phyloP scores from a whole-genome alignment of 2,888 invertebrate genomes.

The Nycteola revayana region DNA sequence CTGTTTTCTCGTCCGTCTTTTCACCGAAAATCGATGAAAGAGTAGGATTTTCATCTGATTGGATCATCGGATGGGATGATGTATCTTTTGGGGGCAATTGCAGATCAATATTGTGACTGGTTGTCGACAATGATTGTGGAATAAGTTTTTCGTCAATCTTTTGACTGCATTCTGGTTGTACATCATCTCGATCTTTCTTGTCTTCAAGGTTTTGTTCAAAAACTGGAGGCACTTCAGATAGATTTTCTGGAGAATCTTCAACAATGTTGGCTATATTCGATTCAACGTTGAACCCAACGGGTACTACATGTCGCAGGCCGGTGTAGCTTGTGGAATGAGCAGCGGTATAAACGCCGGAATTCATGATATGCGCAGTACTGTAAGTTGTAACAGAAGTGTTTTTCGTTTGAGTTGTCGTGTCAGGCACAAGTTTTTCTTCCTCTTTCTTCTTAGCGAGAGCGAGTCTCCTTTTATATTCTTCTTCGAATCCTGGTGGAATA shows the following conservation, averaged over 20 bases:
- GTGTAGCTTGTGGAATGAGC: constrained; percentile 2
- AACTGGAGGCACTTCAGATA: constrained; percentile 6
- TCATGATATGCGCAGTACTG: constrained; percentile 11
- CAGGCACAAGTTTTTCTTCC: constrained; percentile 33
- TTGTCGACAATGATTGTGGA: too few relatives aligned
- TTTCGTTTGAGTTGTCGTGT: constrained; percentile 50
- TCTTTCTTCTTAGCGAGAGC: constrained; percentile 18
- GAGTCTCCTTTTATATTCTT: constrained; percentile 43
- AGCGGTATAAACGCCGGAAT: constrained; percentile 1
- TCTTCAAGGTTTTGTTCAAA: constrained; percentile 8
- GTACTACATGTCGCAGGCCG: constrained; percentile 2
- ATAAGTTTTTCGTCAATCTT: constrained; percentile 5
- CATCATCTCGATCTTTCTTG: constrained; percentile 2
- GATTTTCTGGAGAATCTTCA: constrained; percentile 19
- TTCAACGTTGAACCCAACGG: constrained; percentile 28
- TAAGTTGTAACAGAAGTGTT: constrained; percentile 33
- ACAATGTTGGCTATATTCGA: constrained; percentile 21
- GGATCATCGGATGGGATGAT: too few relatives aligned
- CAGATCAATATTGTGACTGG: too few relatives aligned
- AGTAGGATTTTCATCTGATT: too few relatives aligned
- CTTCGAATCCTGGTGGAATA: constrained; percentile 69
- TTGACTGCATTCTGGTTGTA: constrained; percentile 2
- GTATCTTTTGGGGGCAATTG: too few relatives aligned
- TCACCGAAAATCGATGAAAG: constrained; percentile 7
- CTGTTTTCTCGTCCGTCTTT: constrained; percentile 8